These are phyloP conservation scores for Trichonephila clavata DNA, from an alignment of 1,140 invertebrate species.

Conservation along the genomic window DNA sequence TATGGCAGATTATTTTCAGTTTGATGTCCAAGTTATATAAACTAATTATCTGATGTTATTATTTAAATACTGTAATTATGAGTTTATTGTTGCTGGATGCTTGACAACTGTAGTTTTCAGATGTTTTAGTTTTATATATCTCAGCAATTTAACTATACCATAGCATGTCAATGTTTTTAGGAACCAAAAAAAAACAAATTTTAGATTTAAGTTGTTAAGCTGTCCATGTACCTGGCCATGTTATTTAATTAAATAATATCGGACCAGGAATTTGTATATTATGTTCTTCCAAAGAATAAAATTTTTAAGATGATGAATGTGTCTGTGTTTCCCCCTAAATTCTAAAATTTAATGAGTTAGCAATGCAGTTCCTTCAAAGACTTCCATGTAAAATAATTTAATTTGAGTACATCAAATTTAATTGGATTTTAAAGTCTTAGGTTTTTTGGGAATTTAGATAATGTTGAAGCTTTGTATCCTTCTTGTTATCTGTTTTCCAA, in stretches of 20 bases:
- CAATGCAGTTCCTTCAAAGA: too few relatives aligned
- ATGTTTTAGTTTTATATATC: conserved; percentile 76
- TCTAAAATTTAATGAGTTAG: too few relatives aligned
- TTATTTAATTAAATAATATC: conserved; percentile 68
- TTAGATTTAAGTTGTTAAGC: conserved; percentile 76
- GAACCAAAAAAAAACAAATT: conserved; percentile 72
- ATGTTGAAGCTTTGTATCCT: too few relatives aligned
- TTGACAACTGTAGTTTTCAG: conserved; percentile 74
- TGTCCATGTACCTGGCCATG: conserved; percentile 73
- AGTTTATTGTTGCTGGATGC: conserved; percentile 71
- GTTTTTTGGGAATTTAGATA: too few relatives aligned
- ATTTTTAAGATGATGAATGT: conserved; percentile 65
- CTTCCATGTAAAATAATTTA: too few relatives aligned
- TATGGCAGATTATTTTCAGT: conserved; percentile 70
- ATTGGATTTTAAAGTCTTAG: too few relatives aligned
- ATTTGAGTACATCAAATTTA: too few relatives aligned
- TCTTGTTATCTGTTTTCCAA: too few relatives aligned
- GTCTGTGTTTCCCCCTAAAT: too few relatives aligned
- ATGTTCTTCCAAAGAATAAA: conserved; percentile 77
- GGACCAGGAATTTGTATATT: conserved; percentile 76
- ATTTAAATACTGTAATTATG: conserved; percentile 75
- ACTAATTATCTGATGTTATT: conserved; percentile 72
- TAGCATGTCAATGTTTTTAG: conserved; percentile 73
- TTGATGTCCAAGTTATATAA: conserved; percentile 74
- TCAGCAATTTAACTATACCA: conserved; percentile 60